phyloP scores from a whole-genome alignment of 2,113 vertebrate genomes.

The Cololabis saira region DNA sequence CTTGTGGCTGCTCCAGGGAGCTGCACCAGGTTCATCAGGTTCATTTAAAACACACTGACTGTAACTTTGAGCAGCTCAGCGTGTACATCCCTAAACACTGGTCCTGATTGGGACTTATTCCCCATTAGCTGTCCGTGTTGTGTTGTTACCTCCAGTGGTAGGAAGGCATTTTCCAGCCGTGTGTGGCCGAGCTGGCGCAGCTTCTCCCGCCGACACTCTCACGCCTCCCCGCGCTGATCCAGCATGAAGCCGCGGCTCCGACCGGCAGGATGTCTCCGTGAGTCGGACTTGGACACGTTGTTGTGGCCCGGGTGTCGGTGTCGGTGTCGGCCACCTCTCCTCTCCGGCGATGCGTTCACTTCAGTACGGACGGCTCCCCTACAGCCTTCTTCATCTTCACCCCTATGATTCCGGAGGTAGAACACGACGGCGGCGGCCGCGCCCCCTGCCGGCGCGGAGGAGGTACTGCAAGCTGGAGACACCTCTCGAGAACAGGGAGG shows the following conservation, averaged over 20 bases:
- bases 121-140: conserved; percentile 14
- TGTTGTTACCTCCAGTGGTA: conserved; percentile 75
- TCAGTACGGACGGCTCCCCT: conserved; percentile 48
- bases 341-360: conserved; percentile 62
- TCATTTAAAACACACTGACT: too few relatives aligned
- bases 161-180: conserved; percentile 73
- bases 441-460: conserved; percentile 54
- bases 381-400: conserved; percentile 2
- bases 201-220: conserved; percentile 58
- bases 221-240: conserved; percentile 30
- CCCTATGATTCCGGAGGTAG: conserved; percentile 13
- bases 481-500: too few relatives aligned
- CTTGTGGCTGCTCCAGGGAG: too few relatives aligned
- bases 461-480: conserved; percentile 17
- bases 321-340: conserved; percentile 44
- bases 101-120: neutral
- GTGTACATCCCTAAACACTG: neutral
- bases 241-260: conserved; percentile 60
- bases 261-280: neutral
- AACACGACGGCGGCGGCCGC: neutral
- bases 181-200: conserved; percentile 56
- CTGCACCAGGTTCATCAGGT: too few relatives aligned
- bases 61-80: neutral
- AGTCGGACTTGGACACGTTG: neutral
- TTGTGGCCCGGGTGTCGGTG: conserved; percentile 19